A percentile compares a stretch with the other conserved stretches of the same genome.
Evolutionary conservation across 2,888 invertebrate species (phyloP).

Genomic region (Aphidius colemani): DNA sequence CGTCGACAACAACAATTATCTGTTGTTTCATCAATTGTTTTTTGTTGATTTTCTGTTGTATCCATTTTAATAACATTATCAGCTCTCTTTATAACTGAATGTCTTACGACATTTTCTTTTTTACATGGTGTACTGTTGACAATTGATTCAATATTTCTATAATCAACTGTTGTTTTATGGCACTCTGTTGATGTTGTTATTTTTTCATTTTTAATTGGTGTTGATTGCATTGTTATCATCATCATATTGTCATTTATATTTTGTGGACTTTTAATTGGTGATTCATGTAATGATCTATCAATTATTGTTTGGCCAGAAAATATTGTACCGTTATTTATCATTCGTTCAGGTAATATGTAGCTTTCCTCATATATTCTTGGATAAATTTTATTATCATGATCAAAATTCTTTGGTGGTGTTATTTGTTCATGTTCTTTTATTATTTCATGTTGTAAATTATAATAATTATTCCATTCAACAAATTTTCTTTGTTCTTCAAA

Average conservation of each 20-base stretch:
- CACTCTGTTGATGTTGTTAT: constrained; percentile 23
- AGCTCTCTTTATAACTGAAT: constrained; percentile 56
- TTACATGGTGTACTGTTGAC: constrained; percentile 53
- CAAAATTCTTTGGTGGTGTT: constrained; percentile 42
- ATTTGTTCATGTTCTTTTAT: constrained; percentile 42
- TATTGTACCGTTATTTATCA: constrained; percentile 39
- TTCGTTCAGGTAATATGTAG: constrained; percentile 50
- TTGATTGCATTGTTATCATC: constrained; percentile 55
- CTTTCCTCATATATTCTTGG: constrained; percentile 49
- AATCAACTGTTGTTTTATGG: constrained; percentile 49
- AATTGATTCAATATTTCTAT: constrained; percentile 57
- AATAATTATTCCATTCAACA: constrained; percentile 58
- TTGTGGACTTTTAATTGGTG: constrained; percentile 46
- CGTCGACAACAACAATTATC: constrained; percentile 55
- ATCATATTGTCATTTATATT: constrained; percentile 40
- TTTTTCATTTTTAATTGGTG: constrained; percentile 54
- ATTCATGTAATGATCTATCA: constrained; percentile 32
- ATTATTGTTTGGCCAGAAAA: constrained; percentile 25
- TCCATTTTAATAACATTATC: constrained; percentile 51
- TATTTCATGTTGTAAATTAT: constrained; percentile 48
- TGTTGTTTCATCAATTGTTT: constrained; percentile 28
- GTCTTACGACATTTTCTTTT: constrained; percentile 49
- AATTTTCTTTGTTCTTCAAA: constrained; percentile 56
- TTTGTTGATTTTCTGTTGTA: constrained; percentile 37
- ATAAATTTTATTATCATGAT: constrained; percentile 43